These are phyloP conservation scores for Buteo buteo DNA, from an alignment of 2,113 vertebrate species.

Conservation along the genomic window DNA sequence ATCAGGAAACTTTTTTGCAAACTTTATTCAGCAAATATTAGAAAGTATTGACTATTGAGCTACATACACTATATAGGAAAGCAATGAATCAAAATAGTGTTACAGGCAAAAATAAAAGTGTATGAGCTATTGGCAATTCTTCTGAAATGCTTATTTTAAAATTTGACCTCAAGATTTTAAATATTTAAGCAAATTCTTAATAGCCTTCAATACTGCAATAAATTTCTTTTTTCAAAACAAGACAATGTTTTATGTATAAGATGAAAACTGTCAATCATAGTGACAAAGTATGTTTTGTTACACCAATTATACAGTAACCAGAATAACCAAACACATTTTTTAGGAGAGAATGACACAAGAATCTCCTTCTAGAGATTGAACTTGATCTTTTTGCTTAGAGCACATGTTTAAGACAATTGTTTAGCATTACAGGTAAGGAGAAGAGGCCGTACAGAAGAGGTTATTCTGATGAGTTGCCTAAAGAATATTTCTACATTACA, in stretches of 20 bases:
- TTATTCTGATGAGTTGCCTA: not conserved
- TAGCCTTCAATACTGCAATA: not conserved
- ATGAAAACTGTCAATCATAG: not conserved
- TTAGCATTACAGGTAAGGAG: not conserved
- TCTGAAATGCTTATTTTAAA: not conserved
- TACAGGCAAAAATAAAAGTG: not conserved
- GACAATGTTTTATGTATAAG: not conserved
- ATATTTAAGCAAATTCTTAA: not conserved
- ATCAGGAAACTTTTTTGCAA: not conserved
- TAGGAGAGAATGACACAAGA: not conserved
- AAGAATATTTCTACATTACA: not conserved
- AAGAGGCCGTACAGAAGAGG: not conserved
- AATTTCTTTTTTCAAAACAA: not conserved
- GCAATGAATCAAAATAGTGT: not conserved
- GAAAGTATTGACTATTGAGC: not conserved
- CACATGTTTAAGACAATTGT: not conserved
- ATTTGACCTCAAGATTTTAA: not conserved
- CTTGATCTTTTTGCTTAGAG: not conserved
- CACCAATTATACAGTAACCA: not conserved
- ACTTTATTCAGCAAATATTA: not conserved
- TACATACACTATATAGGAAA: not conserved
- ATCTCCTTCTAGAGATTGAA: not conserved
- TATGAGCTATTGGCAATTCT: not conserved
- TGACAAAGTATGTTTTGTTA: not conserved
- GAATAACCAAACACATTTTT: not conserved